These are phyloP conservation scores for Pseudococcus viburni DNA, from an alignment of 2,888 invertebrate genomes.

Conservation along the genomic window DNA sequence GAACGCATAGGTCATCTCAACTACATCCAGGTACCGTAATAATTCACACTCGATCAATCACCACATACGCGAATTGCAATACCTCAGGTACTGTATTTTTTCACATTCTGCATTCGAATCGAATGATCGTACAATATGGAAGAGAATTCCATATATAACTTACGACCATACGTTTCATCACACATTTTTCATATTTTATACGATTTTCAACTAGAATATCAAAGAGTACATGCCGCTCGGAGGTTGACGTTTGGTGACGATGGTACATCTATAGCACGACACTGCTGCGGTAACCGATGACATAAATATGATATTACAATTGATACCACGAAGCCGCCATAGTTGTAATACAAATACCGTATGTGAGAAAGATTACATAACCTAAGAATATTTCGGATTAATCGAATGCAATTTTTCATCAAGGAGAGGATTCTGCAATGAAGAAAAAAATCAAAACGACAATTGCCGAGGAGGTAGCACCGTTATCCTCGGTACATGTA, in stretches of 20 bases:
- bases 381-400: neutral
- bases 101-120: neutral
- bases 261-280: neutral
- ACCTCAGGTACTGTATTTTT: neutral
- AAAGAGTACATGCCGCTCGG: neutral
- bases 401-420: neutral
- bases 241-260: constrained; percentile 21
- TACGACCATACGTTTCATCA: constrained; percentile 4
- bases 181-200: neutral
- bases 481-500: neutral
- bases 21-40: neutral
- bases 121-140: neutral
- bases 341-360: neutral
- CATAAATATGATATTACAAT: constrained; percentile 20
- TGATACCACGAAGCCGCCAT: neutral
- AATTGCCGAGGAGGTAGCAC: constrained; percentile 8
- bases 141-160: neutral
- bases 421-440: neutral
- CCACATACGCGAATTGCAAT: neutral
- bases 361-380: constrained; percentile 13
- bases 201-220: neutral
- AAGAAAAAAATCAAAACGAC: neutral
- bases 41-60: constrained; percentile 8
- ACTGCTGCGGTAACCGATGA: constrained; percentile 1
- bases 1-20: neutral